A percentile compares a stretch with the other conserved stretches of the same genome.
phyloP scores from a whole-genome alignment of 30 jellyfish, hydroid and myxozoan genomes.

The Turritopsis rubra region DNA sequence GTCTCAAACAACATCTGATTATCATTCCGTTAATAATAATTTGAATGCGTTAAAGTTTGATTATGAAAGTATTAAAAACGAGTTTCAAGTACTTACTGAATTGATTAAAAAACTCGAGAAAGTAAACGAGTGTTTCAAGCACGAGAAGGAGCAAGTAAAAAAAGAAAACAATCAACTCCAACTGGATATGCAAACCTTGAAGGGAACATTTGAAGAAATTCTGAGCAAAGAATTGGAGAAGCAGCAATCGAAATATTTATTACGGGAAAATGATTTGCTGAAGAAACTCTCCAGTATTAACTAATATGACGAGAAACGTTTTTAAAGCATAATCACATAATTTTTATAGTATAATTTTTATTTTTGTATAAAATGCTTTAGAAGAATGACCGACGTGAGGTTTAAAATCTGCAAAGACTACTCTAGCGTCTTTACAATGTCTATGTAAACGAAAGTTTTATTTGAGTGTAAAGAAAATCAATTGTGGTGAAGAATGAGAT shows the following conservation, averaged over 20 bases:
- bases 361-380: not conserved
- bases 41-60: not conserved
- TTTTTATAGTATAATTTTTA: too few relatives aligned
- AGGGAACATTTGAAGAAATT: not conserved
- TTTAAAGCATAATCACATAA: too few relatives aligned
- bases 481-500: too few relatives aligned
- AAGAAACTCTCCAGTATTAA: not conserved
- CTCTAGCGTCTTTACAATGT: not conserved
- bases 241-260: not conserved
- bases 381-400: too few relatives aligned
- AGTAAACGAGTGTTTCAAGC: not conserved
- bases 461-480: too few relatives aligned
- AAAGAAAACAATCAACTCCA: not conserved
- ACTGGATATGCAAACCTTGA: not conserved
- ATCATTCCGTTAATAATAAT: not conserved
- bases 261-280: not conserved
- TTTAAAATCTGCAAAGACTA: too few relatives aligned
- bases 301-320: too few relatives aligned
- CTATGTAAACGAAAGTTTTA: too few relatives aligned
- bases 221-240: not conserved
- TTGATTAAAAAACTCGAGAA: not conserved
- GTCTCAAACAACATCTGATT: not conserved
- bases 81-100: not conserved
- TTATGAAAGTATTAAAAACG: not conserved
- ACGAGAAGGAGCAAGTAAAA: not conserved